Conservation (phyloP, 2,888 invertebrate species). For the Dendrolimus pini region DNA sequence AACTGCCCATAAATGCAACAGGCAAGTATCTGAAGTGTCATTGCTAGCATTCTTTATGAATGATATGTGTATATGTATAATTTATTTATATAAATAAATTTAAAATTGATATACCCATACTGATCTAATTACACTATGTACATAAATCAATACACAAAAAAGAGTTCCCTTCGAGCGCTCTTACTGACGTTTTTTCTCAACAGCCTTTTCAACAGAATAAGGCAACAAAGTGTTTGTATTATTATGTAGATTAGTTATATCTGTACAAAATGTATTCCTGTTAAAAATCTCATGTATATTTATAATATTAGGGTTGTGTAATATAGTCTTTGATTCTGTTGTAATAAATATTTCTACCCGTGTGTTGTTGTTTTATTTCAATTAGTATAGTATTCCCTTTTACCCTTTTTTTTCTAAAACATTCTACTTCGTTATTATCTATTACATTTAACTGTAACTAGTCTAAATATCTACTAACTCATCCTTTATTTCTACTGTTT, state of each 20-base stretch:
- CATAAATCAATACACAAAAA: not conserved
- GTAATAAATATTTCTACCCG: constrained; percentile 53
- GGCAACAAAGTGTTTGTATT: constrained; percentile 13
- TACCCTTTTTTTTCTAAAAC: not conserved
- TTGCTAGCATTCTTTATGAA: too few species aligned
- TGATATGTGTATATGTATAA: too few species aligned
- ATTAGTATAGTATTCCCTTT: not conserved
- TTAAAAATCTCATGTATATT: constrained; percentile 30
- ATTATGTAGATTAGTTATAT: constrained; percentile 3
- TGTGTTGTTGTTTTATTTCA: constrained; percentile 24
- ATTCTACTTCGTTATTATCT: too few species aligned
- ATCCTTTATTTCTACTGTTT: too few species aligned
- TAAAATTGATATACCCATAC: not conserved
- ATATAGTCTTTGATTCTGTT: constrained; percentile 48
- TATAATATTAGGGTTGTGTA: constrained; percentile 34
- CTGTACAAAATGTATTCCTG: constrained; percentile 34
- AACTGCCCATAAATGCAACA: too few species aligned
- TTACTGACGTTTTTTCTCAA: not conserved
- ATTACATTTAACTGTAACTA: too few species aligned
- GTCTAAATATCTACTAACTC: too few species aligned
- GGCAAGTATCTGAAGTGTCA: too few species aligned
- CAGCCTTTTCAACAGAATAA: not conserved
- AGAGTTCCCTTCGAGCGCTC: not conserved
- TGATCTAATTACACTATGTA: not conserved
- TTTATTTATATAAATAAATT: too few species aligned